phyloP scores from a whole-genome alignment of 2,113 vertebrate genomes.

The Phycodurus eques region DNA sequence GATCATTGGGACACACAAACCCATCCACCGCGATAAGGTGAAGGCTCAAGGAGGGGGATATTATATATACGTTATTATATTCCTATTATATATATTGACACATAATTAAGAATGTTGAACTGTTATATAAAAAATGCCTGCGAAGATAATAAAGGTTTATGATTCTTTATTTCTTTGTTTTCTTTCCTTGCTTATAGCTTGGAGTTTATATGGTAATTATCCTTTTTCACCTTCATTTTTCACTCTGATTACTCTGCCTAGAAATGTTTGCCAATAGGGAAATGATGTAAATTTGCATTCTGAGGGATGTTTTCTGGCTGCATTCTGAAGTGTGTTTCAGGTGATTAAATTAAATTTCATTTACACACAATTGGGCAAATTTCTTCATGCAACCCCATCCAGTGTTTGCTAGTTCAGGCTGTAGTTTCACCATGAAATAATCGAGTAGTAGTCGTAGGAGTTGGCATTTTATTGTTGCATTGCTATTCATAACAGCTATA shows the following conservation, averaged over 20 bases:
- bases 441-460: too few relatives aligned
- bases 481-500: background rate
- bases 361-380: constrained; percentile 1
- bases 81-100: too few relatives aligned
- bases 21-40: too few relatives aligned
- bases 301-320: background rate
- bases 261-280: background rate
- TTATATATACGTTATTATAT: too few relatives aligned
- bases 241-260: background rate
- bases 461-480: background rate
- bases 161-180: too few relatives aligned
- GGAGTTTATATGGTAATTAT: background rate
- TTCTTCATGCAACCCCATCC: background rate
- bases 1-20: too few relatives aligned
- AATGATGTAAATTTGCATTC: background rate
- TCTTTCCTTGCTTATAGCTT: too few relatives aligned
- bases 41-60: too few relatives aligned
- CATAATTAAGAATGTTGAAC: too few relatives aligned
- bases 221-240: background rate
- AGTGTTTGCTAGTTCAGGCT: too few relatives aligned
- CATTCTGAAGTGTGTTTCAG: background rate
- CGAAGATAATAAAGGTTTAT: too few relatives aligned
- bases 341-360: background rate
- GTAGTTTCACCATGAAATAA: background rate
- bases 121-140: too few relatives aligned